These are phyloP conservation scores for Gandaritis pyraliata DNA, from an alignment of 2,888 invertebrate genomes.

Conservation along the genomic window DNA sequence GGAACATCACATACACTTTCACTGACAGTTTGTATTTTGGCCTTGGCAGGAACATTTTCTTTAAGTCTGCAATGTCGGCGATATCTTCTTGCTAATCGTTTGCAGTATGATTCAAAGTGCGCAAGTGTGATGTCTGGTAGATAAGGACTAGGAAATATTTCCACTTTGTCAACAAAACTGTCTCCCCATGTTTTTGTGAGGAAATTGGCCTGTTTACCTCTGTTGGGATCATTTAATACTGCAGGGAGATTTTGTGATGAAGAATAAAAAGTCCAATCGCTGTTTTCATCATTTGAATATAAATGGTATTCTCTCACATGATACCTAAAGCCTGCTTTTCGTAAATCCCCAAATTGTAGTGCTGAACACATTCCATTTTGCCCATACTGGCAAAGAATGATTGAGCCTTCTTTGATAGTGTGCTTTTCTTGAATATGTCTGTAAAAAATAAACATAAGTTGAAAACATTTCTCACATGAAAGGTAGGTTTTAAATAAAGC, in stretches of 20 bases:
- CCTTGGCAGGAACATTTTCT: conserved; percentile 69
- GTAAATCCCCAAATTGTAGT: conserved; percentile 94
- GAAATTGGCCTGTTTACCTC: conserved; percentile 95
- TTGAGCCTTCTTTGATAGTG: conserved; percentile 93
- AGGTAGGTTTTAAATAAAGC: background rate
- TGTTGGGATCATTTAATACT: conserved; percentile 96
- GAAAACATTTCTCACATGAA: too few species aligned
- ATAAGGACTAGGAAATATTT: conserved; percentile 90
- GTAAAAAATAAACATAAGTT: conserved; percentile 53
- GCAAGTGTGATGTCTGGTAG: conserved; percentile 92
- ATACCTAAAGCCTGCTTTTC: conserved; percentile 93
- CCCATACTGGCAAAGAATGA: conserved; percentile 94
- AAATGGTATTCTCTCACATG: conserved; percentile 90
- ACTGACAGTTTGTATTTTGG: conserved; percentile 71
- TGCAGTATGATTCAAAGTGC: conserved; percentile 95
- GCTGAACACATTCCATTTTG: conserved; percentile 94
- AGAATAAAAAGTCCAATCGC: conserved; percentile 94
- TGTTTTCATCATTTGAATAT: conserved; percentile 64
- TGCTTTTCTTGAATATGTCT: conserved; percentile 92
- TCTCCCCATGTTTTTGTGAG: conserved; percentile 99
- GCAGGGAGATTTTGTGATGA: conserved; percentile 97
- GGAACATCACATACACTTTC: conserved; percentile 89
- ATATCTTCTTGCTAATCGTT: conserved; percentile 88
- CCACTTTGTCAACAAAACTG: conserved; percentile 92
- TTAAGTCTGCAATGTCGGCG: conserved; percentile 85